These are phyloP conservation scores for Valencia hispanica DNA, from an alignment of 2,797 vertebrate species.

Conservation along the genomic window DNA sequence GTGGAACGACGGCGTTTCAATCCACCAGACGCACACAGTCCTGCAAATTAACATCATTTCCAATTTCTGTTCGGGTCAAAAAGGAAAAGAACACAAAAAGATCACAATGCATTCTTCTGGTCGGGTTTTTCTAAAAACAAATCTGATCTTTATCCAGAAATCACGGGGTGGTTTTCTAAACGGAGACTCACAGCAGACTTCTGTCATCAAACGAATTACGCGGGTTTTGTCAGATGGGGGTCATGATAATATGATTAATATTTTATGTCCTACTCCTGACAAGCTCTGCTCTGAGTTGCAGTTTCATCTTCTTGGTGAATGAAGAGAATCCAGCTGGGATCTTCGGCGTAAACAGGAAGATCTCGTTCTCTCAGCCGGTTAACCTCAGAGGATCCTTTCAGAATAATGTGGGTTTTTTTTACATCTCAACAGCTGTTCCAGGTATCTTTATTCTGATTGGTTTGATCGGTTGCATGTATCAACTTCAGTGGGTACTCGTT, in stretches of 20 bases:
- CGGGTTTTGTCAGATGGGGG: neutral
- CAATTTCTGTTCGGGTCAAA: neutral
- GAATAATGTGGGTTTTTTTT: neutral
- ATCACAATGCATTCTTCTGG: neutral
- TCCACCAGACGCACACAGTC: neutral
- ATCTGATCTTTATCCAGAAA: neutral
- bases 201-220: neutral
- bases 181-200: neutral
- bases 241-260: conserved; percentile 5
- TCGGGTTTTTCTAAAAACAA: neutral
- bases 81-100: neutral
- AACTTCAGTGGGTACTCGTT: too few species aligned
- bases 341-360: conserved; percentile 7
- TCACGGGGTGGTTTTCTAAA: neutral
- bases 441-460: neutral
- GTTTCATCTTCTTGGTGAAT: conserved; percentile 6
- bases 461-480: too few species aligned
- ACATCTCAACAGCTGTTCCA: neutral
- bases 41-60: neutral
- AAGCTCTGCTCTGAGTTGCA: conserved; percentile 4
- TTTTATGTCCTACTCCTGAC: neutral
- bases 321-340: neutral
- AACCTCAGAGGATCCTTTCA: neutral
- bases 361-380: neutral
- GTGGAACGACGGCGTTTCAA: neutral